Conservation (phyloP, 2,888 invertebrate genomes). For the Diplazon laetatorius region DNA sequence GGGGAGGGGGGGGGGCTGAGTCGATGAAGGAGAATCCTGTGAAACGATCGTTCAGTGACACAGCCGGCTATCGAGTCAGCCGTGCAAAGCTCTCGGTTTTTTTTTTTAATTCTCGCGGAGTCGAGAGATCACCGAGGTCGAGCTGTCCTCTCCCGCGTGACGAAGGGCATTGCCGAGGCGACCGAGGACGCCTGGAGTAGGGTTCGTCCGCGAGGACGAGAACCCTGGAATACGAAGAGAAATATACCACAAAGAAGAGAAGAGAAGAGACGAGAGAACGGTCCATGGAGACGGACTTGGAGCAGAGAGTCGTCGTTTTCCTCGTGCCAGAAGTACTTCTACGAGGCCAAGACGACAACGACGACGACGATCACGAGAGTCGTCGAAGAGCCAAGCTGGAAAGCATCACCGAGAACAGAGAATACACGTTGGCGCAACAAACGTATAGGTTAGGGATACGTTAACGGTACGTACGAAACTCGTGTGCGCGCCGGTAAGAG, state of each 20-base stretch:
- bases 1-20: too few species aligned
- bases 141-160: slow-evolving; percentile 52
- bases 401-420: slow-evolving; percentile 53
- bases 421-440: slow-evolving; percentile 46
- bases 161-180: slow-evolving; percentile 61
- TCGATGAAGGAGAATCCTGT: neutral
- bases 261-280: slow-evolving; percentile 53
- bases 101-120: slow-evolving; percentile 12
- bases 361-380: slow-evolving; percentile 48
- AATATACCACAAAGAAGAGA: slow-evolving; percentile 4
- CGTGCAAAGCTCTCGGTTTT: slow-evolving; percentile 11
- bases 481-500: slow-evolving; percentile 66
- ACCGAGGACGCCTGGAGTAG: slow-evolving; percentile 54
- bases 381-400: slow-evolving; percentile 42
- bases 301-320: slow-evolving; percentile 25
- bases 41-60: slow-evolving; percentile 25
- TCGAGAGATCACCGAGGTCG: slow-evolving; percentile 48
- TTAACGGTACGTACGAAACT: slow-evolving; percentile 63
- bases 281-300: slow-evolving; percentile 31
- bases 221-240: too few species aligned
- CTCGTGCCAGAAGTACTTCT: slow-evolving; percentile 24
- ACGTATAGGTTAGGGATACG: slow-evolving; percentile 67
- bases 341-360: slow-evolving; percentile 52
- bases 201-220: slow-evolving; percentile 20
- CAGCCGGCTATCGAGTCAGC: slow-evolving; percentile 21